Percentiles rank a stretch among this genome's conserved stretches.
phyloP scores from a whole-genome alignment of 2,888 invertebrate species.

The Dicyrtoma fusca region DNA sequence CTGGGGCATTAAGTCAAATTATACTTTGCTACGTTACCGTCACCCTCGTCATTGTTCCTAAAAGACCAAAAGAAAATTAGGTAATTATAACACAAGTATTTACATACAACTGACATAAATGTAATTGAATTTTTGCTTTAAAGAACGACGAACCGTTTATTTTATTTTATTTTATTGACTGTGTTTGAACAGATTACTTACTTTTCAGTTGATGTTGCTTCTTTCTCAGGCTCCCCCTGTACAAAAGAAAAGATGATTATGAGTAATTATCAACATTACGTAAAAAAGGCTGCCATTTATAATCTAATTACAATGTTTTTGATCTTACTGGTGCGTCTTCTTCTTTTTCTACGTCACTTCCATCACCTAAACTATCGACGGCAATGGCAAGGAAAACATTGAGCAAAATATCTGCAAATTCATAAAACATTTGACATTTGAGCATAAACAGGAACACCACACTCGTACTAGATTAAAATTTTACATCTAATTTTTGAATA shows the following conservation, averaged over 20 bases:
- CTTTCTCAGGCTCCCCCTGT: not conserved
- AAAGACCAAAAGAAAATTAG: not conserved
- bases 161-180: too few species aligned
- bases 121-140: too few species aligned
- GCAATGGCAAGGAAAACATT: conserved; percentile 99
- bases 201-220: not conserved
- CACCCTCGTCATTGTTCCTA: conserved; percentile 9
- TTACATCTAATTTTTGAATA: not conserved
- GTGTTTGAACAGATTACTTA: too few species aligned
- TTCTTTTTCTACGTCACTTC: conserved; percentile 90
- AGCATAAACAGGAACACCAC: too few species aligned
- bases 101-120: too few species aligned
- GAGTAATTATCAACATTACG: not conserved
- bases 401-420: conserved; percentile 81
- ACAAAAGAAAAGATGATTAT: not conserved
- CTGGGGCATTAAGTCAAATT: too few species aligned
- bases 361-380: conserved; percentile 99
- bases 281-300: too few species aligned
- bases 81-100: too few species aligned
- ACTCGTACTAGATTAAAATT: not conserved
- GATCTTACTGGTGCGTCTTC: conserved; percentile 69
- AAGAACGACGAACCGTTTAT: too few species aligned
- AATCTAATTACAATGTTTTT: not conserved
- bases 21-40: too few species aligned
- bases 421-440: not conserved